Conservation (phyloP, 2,888 invertebrate genomes). For the Seira musarum region DNA sequence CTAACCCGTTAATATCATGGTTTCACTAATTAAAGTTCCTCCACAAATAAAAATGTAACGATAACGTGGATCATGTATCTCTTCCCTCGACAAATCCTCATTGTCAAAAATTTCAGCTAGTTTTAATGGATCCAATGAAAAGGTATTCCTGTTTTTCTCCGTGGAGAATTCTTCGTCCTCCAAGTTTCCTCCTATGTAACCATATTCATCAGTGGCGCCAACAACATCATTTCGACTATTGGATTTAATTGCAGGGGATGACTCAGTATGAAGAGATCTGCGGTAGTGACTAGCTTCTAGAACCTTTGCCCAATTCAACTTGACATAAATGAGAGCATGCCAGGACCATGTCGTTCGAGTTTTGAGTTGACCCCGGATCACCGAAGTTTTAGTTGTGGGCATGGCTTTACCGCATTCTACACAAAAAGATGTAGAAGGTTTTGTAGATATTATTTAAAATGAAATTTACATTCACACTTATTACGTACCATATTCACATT, state of each 20-base stretch:
- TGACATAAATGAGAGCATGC: conserved; percentile 54
- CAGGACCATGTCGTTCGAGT: conserved; percentile 45
- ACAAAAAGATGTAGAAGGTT: too few relatives aligned
- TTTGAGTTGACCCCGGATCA: conserved; percentile 34
- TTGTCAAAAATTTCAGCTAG: conserved; percentile 51
- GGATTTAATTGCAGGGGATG: not conserved
- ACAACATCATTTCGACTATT: not conserved
- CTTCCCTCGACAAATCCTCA: conserved; percentile 45
- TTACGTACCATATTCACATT: conserved; percentile 57
- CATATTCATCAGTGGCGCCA: conserved; percentile 21
- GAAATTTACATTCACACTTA: not conserved
- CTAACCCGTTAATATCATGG: conserved; percentile 4
- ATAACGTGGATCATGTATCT: conserved; percentile 46
- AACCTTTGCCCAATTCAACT: conserved; percentile 44
- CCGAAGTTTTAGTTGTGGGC: conserved; percentile 42
- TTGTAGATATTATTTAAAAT: too few relatives aligned
- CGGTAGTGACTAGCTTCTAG: conserved; percentile 35
- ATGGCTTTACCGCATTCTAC: conserved; percentile 56
- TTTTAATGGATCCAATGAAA: conserved; percentile 22
- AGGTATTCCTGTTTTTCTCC: not conserved
- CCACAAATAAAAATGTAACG: conserved; percentile 55
- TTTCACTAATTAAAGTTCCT: conserved; percentile 39
- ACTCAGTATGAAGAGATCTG: not conserved
- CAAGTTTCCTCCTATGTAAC: not conserved
- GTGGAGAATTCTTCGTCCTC: not conserved